Conservation (phyloP, 2,113 vertebrate genomes). For the Nematolebias whitei region DNA sequence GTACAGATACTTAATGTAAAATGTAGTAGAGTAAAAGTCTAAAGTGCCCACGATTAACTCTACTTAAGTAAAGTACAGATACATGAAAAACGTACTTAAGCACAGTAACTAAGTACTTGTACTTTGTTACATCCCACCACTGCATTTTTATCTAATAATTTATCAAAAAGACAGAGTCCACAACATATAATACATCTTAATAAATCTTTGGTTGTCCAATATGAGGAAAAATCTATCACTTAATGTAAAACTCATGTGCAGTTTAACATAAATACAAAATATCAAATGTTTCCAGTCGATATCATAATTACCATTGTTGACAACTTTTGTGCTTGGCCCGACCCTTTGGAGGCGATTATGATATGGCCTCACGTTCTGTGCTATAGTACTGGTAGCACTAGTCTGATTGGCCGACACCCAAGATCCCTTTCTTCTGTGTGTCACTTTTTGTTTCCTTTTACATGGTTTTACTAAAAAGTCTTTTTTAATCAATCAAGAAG, state of each 20-base stretch:
- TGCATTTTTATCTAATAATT: conserved; percentile 11
- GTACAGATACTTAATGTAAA: too few relatives aligned
- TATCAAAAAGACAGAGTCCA: conserved; percentile 28
- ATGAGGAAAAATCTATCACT: not conserved
- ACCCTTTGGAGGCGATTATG: conserved; percentile 81
- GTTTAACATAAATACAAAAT: conserved; percentile 27
- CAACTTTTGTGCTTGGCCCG: conserved; percentile 84
- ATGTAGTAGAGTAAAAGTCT: too few relatives aligned
- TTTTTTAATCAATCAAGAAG: conserved; percentile 99
- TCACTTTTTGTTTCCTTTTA: conserved; percentile 89
- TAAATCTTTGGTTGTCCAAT: not conserved
- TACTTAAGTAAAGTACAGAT: too few relatives aligned
- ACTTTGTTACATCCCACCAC: too few relatives aligned
- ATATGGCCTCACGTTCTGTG: conserved; percentile 77
- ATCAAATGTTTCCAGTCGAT: conserved; percentile 75
- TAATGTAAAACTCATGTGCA: conserved; percentile 21
- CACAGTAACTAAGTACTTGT: too few relatives aligned
- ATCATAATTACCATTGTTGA: conserved; percentile 86
- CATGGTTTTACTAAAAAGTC: conserved; percentile 99
- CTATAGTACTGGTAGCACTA: conserved; percentile 77
- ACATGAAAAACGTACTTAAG: too few relatives aligned
- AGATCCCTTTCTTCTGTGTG: conserved; percentile 76
- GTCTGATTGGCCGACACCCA: conserved; percentile 70
- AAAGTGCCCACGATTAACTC: too few relatives aligned
- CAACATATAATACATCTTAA: not conserved